These are phyloP conservation scores for Meliscaeva auricollis DNA, from an alignment of 2,888 invertebrate species.

Conservation along the genomic window DNA sequence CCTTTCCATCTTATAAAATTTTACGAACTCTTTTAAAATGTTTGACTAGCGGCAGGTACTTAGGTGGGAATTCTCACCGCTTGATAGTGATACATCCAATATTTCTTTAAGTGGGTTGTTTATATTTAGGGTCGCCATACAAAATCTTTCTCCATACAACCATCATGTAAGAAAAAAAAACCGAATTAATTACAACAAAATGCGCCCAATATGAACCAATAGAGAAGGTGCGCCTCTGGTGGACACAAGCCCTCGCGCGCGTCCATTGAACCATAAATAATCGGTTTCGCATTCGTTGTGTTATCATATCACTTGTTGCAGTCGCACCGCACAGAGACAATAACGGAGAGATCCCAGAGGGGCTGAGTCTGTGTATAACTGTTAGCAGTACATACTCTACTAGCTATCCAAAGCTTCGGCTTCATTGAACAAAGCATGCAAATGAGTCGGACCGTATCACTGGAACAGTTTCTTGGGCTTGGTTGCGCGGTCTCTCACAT, in stretches of 20 bases:
- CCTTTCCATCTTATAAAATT: no score
- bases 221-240: neutral
- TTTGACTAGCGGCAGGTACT: no score
- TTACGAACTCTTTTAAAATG: no score
- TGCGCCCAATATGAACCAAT: neutral
- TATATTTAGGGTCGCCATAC: no score
- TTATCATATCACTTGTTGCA: constrained; percentile 74
- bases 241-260: constrained; percentile 28
- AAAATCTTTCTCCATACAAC: no score
- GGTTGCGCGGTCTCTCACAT: constrained; percentile 29
- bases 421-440: constrained; percentile 68
- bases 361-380: neutral
- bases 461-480: constrained; percentile 67
- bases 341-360: constrained; percentile 13
- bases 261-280: constrained; percentile 73
- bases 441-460: constrained; percentile 71
- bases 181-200: no score
- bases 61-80: no score
- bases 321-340: neutral
- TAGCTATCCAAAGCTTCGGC: constrained; percentile 49
- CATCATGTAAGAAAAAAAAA: no score
- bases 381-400: neutral
- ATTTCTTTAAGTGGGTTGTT: no score
- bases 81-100: no score
- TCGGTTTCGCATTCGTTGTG: constrained; percentile 29